A percentile compares a stretch with the other conserved stretches of the same genome.
These are phyloP conservation scores for Crioceris asparagi DNA, from an alignment of 2,888 invertebrate species.

Conservation along the genomic window DNA sequence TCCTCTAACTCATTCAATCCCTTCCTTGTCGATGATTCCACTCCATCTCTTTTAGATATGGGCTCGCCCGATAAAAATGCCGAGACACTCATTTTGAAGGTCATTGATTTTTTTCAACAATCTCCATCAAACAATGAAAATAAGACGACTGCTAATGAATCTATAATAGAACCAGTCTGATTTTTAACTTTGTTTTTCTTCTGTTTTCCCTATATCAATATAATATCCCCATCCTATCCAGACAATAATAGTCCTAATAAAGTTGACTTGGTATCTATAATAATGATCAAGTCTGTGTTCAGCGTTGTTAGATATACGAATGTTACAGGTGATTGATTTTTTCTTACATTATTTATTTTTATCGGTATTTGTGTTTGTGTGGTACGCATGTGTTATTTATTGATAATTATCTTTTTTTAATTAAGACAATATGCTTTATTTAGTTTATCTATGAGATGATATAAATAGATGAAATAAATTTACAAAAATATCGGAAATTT, in stretches of 20 bases:
- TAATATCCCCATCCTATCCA: not conserved
- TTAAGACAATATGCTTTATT: too few species aligned
- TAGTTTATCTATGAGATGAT: too few species aligned
- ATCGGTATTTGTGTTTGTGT: not conserved
- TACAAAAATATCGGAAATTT: too few species aligned
- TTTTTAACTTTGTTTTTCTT: not conserved
- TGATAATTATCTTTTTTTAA: too few species aligned
- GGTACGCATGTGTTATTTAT: constrained; percentile 1
- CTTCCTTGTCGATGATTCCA: constrained; percentile 35
- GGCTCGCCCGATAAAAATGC: constrained; percentile 25
- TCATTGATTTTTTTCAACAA: constrained; percentile 36
- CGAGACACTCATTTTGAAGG: constrained; percentile 30
- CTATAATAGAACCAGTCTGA: too few species aligned
- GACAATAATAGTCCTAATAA: not conserved
- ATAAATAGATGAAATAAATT: too few species aligned
- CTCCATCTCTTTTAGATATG: constrained; percentile 29
- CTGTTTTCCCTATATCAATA: not conserved
- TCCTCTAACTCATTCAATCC: constrained; percentile 30
- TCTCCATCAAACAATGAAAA: constrained; percentile 3
- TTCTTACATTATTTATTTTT: constrained; percentile 1
- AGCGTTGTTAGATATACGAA: not conserved
- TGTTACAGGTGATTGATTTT: constrained; percentile 1
- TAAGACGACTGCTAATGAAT: not conserved
- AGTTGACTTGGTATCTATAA: not conserved
- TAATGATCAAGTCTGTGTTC: not conserved